A percentile compares a stretch with the other conserved stretches of the same genome.
These are phyloP conservation scores for Argyresthia goedartella DNA, from an alignment of 2,888 invertebrate species.

Conservation along the genomic window DNA sequence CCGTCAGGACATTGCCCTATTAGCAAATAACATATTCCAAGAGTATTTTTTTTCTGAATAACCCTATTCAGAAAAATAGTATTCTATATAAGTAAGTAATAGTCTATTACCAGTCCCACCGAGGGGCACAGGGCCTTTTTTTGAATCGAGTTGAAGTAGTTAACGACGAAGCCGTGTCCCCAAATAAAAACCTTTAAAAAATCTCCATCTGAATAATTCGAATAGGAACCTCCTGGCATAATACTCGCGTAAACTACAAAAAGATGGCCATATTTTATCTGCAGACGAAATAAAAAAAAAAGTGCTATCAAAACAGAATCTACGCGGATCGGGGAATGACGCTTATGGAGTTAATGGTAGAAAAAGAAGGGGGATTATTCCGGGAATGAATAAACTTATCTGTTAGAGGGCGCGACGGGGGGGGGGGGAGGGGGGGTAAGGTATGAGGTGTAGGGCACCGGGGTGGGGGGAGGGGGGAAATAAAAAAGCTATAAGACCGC, in stretches of 20 bases:
- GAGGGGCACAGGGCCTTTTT: too few relatives aligned
- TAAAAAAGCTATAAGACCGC: conserved; percentile 6
- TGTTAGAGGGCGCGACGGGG: not conserved
- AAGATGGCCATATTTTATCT: conserved; percentile 6
- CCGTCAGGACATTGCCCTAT: too few relatives aligned
- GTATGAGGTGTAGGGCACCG: not conserved
- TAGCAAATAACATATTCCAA: too few relatives aligned
- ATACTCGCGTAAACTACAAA: not conserved
- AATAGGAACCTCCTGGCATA: too few relatives aligned
- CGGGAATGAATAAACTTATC: conserved; percentile 4
- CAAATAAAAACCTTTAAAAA: too few relatives aligned
- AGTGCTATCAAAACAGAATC: conserved; percentile 7
- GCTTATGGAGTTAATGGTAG: conserved; percentile 9
- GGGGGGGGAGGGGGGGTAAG: not conserved
- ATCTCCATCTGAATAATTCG: too few relatives aligned
- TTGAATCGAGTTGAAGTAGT: too few relatives aligned
- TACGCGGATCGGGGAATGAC: conserved; percentile 4
- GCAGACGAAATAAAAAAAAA: conserved; percentile 5
- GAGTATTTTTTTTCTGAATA: too few relatives aligned
- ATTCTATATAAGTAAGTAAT: too few relatives aligned
- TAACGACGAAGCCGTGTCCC: too few relatives aligned
- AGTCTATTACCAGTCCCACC: too few relatives aligned
- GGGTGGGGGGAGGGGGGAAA: not conserved
- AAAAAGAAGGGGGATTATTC: conserved; percentile 2
- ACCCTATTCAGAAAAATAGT: too few relatives aligned